Percentiles rank a stretch among this genome's conserved stretches.
Evolutionary conservation across 1,140 invertebrate species (phyloP).

Genomic region (Eupeodes corollae): DNA sequence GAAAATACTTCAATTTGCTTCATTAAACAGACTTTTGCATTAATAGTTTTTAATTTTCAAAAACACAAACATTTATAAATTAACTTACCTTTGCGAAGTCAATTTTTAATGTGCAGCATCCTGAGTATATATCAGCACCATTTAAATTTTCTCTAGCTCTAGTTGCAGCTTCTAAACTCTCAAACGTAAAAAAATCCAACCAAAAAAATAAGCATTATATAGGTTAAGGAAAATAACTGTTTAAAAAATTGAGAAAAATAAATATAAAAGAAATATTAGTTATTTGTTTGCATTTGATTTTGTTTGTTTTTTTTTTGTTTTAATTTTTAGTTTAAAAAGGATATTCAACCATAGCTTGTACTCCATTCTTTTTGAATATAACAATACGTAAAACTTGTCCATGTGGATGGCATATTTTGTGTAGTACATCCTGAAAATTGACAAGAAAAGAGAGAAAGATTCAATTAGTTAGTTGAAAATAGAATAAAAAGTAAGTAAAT

Average conservation of each 20-base stretch:
- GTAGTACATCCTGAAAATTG: slow-evolving; percentile 84
- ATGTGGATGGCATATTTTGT: slow-evolving; percentile 89
- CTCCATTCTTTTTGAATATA: slow-evolving; percentile 97
- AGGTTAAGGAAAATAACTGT: not conserved
- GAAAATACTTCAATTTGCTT: no score
- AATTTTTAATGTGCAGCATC: slow-evolving; percentile 97
- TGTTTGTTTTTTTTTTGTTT: no score
- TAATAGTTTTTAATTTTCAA: no score
- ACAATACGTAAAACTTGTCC: slow-evolving; percentile 96
- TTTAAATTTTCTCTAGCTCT: slow-evolving; percentile 89
- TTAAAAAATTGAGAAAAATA: not conserved
- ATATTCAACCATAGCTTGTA: slow-evolving; percentile 97
- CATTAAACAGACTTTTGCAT: no score
- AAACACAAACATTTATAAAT: no score
- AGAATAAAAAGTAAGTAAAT: no score
- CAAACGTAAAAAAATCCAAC: slow-evolving; percentile 61
- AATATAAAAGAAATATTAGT: not conserved
- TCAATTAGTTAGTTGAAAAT: no score
- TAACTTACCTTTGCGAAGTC: slow-evolving; percentile 93
- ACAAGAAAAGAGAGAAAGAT: slow-evolving; percentile 34
- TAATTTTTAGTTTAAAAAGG: slow-evolving; percentile 48
- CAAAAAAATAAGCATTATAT: slow-evolving; percentile 33
- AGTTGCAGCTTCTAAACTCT: slow-evolving; percentile 87
- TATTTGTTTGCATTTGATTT: not conserved
- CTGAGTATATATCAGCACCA: slow-evolving; percentile 97